A percentile compares a stretch with the other conserved stretches of the same genome.
Evolutionary conservation across 1,140 invertebrate species (phyloP).

Genomic region (Pararge aegeria): DNA sequence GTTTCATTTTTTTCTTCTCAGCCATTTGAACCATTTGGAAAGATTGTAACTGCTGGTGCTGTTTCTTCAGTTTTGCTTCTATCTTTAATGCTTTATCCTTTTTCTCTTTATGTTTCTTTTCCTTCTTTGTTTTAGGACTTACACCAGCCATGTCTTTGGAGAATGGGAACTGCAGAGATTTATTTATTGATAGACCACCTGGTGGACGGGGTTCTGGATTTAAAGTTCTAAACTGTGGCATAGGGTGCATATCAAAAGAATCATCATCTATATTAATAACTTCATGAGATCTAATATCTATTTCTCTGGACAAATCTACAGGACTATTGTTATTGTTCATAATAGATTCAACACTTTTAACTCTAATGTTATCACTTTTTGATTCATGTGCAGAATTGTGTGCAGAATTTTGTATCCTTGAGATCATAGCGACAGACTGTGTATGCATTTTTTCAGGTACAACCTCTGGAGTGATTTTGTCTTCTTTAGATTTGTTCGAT

Average conservation of each 20-base stretch:
- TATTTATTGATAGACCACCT: conserved; percentile 57
- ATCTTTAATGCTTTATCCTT: conserved; percentile 80
- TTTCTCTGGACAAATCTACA: conserved; percentile 73
- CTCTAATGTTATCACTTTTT: conserved; percentile 51
- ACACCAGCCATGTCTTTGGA: conserved; percentile 70
- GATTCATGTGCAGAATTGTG: conserved; percentile 58
- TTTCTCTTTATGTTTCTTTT: conserved; percentile 84
- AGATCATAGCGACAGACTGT: conserved; percentile 75
- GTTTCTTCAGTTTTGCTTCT: conserved; percentile 74
- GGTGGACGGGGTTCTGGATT: conserved; percentile 43
- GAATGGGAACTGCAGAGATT: conserved; percentile 62
- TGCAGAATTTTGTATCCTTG: conserved; percentile 66
- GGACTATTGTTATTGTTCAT: conserved; percentile 76
- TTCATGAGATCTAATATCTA: conserved; percentile 71
- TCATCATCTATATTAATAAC: conserved; percentile 75
- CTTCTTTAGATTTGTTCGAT: conserved; percentile 86
- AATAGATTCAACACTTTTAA: conserved; percentile 56
- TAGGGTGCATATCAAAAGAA: conserved; percentile 57
- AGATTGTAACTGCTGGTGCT: conserved; percentile 59
- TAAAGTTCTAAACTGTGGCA: conserved; percentile 36
- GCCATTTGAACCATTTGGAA: conserved; percentile 60
- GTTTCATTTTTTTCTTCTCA: conserved; percentile 64
- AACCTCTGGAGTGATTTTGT: conserved; percentile 75
- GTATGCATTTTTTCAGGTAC: conserved; percentile 67
- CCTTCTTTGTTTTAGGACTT: conserved; percentile 80